Percentiles rank a stretch among this genome's conserved stretches.
Evolutionary conservation across 1,140 invertebrate genomes (phyloP).

Genomic region (Hyles euphorbiae): DNA sequence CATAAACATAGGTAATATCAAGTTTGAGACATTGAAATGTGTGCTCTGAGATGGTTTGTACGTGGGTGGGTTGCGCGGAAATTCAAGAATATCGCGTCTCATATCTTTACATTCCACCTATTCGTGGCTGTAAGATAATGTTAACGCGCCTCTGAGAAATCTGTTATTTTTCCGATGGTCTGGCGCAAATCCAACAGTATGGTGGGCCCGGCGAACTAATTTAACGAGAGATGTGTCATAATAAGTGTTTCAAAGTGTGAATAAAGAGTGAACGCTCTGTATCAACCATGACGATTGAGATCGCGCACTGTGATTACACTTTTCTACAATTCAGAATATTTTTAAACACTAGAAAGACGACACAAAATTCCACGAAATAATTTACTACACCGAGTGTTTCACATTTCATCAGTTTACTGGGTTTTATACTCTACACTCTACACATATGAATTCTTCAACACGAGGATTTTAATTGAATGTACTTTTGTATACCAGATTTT

Average conservation of each 20-base stretch:
- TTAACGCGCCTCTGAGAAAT: constrained; percentile 24
- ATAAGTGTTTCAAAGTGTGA: constrained; percentile 47
- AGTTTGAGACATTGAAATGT: too few species aligned
- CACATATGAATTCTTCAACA: too few species aligned
- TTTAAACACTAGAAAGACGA: too few species aligned
- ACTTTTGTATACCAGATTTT: too few species aligned
- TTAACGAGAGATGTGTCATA: constrained; percentile 66
- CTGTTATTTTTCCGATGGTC: constrained; percentile 41
- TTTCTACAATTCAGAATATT: not conserved
- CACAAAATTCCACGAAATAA: too few species aligned
- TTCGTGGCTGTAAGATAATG: not conserved
- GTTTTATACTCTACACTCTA: too few species aligned
- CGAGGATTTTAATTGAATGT: too few species aligned
- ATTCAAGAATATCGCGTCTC: constrained; percentile 1
- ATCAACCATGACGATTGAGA: constrained; percentile 23
- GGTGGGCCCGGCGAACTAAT: constrained; percentile 52
- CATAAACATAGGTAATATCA: too few species aligned
- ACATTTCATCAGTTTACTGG: too few species aligned
- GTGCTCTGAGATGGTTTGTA: not conserved
- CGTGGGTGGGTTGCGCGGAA: not conserved
- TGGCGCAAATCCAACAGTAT: constrained; percentile 49
- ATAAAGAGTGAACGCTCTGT: constrained; percentile 36
- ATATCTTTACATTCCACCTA: constrained; percentile 5
- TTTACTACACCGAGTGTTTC: too few species aligned
- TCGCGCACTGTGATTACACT: constrained; percentile 23